phyloP scores from a whole-genome alignment of 2,797 vertebrate genomes.

The Microcaecilia unicolor region DNA sequence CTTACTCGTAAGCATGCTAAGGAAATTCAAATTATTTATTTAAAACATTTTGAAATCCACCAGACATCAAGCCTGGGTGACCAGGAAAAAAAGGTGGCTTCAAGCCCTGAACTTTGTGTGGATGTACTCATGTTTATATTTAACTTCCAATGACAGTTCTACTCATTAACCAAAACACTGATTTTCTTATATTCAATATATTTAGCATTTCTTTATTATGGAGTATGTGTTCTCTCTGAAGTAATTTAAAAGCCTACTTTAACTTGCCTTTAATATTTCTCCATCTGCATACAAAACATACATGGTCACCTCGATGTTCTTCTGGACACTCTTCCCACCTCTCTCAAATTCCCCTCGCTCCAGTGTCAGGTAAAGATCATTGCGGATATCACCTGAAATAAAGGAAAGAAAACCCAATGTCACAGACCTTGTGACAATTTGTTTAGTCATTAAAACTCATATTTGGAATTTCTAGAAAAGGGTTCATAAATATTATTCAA shows the following conservation, averaged over 20 bases:
- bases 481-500: constrained; percentile 51
- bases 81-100: too few relatives aligned
- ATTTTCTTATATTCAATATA: neutral
- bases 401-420: constrained; percentile 14
- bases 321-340: constrained; percentile 96
- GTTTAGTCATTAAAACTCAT: too few relatives aligned
- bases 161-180: neutral
- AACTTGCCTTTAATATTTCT: constrained; percentile 85
- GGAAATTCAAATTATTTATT: too few relatives aligned
- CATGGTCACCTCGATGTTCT: constrained; percentile 96
- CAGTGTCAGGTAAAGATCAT: constrained; percentile 90
- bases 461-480: constrained; percentile 56
- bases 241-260: too few relatives aligned
- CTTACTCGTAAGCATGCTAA: too few relatives aligned
- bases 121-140: too few relatives aligned
- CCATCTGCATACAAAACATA: constrained; percentile 94
- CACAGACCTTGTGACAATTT: too few relatives aligned
- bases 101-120: too few relatives aligned
- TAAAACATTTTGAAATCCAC: too few relatives aligned
- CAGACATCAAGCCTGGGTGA: too few relatives aligned
- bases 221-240: too few relatives aligned
- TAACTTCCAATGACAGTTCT: neutral
- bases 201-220: too few relatives aligned
- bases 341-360: constrained; percentile 94
- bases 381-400: constrained; percentile 80